phyloP scores from a whole-genome alignment of 2,888 invertebrate genomes.

The Caradrina clavipalpis region DNA sequence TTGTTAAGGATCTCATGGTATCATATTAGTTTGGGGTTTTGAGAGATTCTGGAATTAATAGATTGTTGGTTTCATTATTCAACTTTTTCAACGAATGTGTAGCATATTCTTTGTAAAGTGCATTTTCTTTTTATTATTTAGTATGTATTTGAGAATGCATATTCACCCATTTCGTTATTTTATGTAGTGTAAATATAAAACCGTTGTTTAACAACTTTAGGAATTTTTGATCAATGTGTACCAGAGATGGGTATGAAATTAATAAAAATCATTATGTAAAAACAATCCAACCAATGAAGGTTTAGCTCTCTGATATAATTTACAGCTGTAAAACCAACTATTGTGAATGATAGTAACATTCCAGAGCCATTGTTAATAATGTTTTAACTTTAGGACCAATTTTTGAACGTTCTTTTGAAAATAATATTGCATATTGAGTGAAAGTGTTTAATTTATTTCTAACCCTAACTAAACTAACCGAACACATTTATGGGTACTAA shows the following conservation, averaged over 20 bases:
- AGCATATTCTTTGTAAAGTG: constrained; percentile 57
- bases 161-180: constrained; percentile 62
- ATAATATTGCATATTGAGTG: constrained; percentile 90
- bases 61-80: constrained; percentile 81
- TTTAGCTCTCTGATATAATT: constrained; percentile 81
- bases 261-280: constrained; percentile 57
- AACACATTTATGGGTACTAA: constrained; percentile 35
- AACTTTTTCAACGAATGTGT: constrained; percentile 70
- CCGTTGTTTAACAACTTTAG: constrained; percentile 78
- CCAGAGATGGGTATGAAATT: constrained; percentile 61
- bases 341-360: constrained; percentile 87
- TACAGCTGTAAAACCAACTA: constrained; percentile 78
- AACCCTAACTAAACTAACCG: constrained; percentile 40
- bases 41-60: constrained; percentile 86
- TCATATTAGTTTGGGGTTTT: constrained; percentile 83
- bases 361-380: constrained; percentile 91
- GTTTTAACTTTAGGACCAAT: constrained; percentile 91
- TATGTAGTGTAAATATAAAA: constrained; percentile 67
- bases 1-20: constrained; percentile 90
- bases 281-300: constrained; percentile 61
- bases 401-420: constrained; percentile 91
- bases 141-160: constrained; percentile 57
- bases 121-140: constrained; percentile 61
- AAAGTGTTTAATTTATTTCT: constrained; percentile 73
- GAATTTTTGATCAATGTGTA: constrained; percentile 69